A percentile compares a stretch with the other conserved stretches of the same genome.
phyloP scores from a whole-genome alignment of 1,140 invertebrate genomes.

The Meteorus sp. region DNA sequence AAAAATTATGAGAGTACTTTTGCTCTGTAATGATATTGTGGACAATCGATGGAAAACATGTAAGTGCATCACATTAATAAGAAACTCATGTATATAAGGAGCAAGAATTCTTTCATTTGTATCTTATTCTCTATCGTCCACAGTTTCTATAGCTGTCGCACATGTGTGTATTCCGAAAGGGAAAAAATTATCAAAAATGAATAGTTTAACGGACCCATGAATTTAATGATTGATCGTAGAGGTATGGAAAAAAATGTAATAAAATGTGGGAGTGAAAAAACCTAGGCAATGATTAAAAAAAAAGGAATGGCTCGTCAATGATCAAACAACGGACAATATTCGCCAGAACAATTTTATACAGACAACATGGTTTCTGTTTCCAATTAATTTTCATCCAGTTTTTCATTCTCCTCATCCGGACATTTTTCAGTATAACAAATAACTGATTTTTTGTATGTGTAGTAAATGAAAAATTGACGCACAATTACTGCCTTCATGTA shows the following conservation, averaged over 20 bases:
- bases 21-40: conserved; percentile 8
- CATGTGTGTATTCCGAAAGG: neutral
- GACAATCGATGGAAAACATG: conserved; percentile 16
- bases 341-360: conserved; percentile 6
- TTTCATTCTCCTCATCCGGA: neutral
- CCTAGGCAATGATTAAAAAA: neutral
- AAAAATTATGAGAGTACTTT: conserved; percentile 14
- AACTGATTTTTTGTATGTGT: neutral
- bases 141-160: neutral
- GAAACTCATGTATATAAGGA: conserved; percentile 11
- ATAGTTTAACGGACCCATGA: too few relatives aligned
- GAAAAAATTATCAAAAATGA: conserved; percentile 8
- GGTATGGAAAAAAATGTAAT: conserved; percentile 6
- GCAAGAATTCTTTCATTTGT: too few relatives aligned
- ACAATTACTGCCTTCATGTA: conserved; percentile 15
- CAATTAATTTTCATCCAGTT: neutral
- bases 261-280: neutral
- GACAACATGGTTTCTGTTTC: neutral
- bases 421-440: neutral
- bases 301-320: conserved; percentile 11
- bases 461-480: conserved; percentile 5
- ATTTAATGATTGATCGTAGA: too few relatives aligned
- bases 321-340: conserved; percentile 16
- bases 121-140: neutral
- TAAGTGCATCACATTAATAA: conserved; percentile 9